A percentile compares a stretch with the other conserved stretches of the same genome.
Conservation (phyloP, 2,113 vertebrate species). For the Motacilla alba region DNA sequence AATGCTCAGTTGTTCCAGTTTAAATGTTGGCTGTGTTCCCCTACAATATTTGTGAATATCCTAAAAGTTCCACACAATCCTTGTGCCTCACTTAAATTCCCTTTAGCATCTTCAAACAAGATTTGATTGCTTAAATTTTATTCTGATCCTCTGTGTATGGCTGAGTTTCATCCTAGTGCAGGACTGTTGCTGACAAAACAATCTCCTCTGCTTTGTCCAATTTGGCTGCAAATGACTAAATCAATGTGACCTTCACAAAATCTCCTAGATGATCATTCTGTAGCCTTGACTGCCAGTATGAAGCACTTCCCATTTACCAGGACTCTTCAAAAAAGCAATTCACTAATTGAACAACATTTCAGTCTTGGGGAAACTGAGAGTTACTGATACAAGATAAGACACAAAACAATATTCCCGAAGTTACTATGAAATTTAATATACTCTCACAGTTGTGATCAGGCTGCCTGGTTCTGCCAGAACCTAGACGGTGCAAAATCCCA, state of each 20-base stretch:
- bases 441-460: neutral
- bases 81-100: neutral
- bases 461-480: neutral
- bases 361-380: neutral
- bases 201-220: neutral
- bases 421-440: neutral
- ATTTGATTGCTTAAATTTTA: neutral
- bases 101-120: neutral
- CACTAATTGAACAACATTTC: neutral
- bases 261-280: neutral
- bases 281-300: neutral
- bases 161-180: neutral
- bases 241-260: constrained; percentile 33
- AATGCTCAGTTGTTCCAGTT: neutral
- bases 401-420: neutral
- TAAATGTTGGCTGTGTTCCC: neutral
- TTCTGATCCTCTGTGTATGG: neutral
- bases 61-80: neutral
- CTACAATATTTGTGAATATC: neutral
- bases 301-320: neutral
- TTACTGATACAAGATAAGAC: neutral
- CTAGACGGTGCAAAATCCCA: neutral
- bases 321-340: neutral
- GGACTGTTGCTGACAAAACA: neutral
- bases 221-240: constrained; percentile 19